Evolutionary conservation across 2,888 invertebrate genomes (phyloP).

Genomic region (Syrphus vitripennis): DNA sequence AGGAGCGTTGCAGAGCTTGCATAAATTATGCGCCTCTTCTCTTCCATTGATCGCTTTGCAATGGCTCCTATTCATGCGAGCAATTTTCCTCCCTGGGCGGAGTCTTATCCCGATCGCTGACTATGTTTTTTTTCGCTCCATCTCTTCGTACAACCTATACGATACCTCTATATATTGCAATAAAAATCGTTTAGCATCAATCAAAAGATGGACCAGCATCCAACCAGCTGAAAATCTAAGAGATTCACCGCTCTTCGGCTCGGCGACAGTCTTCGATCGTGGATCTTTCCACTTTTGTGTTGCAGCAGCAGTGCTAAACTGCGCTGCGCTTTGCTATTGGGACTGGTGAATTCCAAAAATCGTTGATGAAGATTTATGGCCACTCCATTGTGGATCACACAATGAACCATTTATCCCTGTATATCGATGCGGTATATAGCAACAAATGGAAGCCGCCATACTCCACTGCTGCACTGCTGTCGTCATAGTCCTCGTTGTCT

Average conservation of each 20-base stretch:
- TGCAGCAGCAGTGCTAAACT: conserved; percentile 23
- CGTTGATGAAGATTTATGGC: conserved; percentile 71
- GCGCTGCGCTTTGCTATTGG: neutral
- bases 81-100: conserved; percentile 62
- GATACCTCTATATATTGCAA: conserved; percentile 30
- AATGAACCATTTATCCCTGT: conserved; percentile 68
- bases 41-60: neutral
- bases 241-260: conserved; percentile 50
- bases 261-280: conserved; percentile 61
- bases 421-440: conserved; percentile 46
- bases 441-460: conserved; percentile 53
- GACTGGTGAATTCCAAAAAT: conserved; percentile 59
- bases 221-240: conserved; percentile 46
- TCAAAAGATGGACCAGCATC: conserved; percentile 63
- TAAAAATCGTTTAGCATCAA: conserved; percentile 72
- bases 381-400: conserved; percentile 70
- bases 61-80: neutral
- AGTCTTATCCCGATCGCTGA: conserved; percentile 57
- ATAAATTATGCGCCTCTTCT: conserved; percentile 61
- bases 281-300: conserved; percentile 34
- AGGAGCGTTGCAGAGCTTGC: conserved; percentile 48
- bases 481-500: neutral
- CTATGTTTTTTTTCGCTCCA: conserved; percentile 38
- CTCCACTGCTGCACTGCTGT: neutral
- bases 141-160: conserved; percentile 39